Base-by-base conservation (phyloP, 2,888 invertebrate genomes). In the Gortyna flavago region DNA sequence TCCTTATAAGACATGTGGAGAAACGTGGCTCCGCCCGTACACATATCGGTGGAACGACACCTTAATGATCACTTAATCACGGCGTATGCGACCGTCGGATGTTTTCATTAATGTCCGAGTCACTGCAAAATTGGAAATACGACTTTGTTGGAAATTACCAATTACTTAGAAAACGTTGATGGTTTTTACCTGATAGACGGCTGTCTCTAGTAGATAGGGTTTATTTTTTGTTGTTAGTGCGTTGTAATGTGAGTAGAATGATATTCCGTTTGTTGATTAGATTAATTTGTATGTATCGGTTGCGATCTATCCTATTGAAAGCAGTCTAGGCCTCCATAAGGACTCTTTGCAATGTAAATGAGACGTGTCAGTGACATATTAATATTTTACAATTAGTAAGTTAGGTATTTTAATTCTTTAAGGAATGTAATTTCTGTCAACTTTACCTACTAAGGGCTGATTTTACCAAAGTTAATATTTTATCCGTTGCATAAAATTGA, bases 61-160 rank as follows among this genome's bases (percentile, higher is more conserved):
- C 89, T 91, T 94, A 94, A 94, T 93, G 93, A 94, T 92, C 93
- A 89, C 93, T 94, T 94, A 93, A 94, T 95, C 93, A 94, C 91
- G 77, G 85, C 86, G 69, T 80, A 85, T 88, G 86, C 71, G 75
- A 79, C 72, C 77, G 88, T 84, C 85, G 85, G 92, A 93, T 89
- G 90, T 90, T 92, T 92, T 91, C 91, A 92, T 93, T 91, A 91
- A 90, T 89, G 85, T 83, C 85, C 80, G 81, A 85, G 89, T 87
- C 78, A 86, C 80, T 67, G 84, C 85, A 75, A 90, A 89, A 88
- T 88, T 89, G 86, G 83, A 85, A 89, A 89, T 90, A 84, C 84
- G 89, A 86, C 86, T 87, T 90, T 88, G 87, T 87, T 85, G 82
- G 78, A 89, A 90, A 90, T 90, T 87, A 85, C 87, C 90, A 88